These are phyloP conservation scores for Drosophila subquinaria DNA, from an alignment of 2,888 invertebrate species.

Conservation along the genomic window DNA sequence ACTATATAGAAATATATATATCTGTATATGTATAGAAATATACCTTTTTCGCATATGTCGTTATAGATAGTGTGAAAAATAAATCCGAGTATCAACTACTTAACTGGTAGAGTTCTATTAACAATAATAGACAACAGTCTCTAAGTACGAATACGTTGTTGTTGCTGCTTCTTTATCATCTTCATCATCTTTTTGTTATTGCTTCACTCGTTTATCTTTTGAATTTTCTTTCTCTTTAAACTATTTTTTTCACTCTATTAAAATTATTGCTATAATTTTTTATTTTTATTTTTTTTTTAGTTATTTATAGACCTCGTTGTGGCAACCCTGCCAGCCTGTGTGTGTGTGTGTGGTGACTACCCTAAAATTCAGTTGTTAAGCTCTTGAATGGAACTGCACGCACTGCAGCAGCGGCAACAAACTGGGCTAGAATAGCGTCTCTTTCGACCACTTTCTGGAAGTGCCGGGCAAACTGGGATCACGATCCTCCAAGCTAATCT, in stretches of 20 bases:
- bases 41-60: conserved; percentile 35
- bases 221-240: background rate
- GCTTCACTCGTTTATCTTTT: conserved; percentile 9
- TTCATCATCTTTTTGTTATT: conserved; percentile 17
- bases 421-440: conserved; percentile 91
- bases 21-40: conserved; percentile 45
- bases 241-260: background rate
- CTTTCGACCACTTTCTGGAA: conserved; percentile 89
- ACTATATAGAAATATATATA: conserved; percentile 53
- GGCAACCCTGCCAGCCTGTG: conserved; percentile 21
- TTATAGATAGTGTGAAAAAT: conserved; percentile 71
- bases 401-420: conserved; percentile 55
- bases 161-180: conserved; percentile 39
- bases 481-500: conserved; percentile 65
- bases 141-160: conserved; percentile 82
- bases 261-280: background rate
- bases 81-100: conserved; percentile 81
- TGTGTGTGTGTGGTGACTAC: conserved; percentile 37
- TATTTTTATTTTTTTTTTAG: background rate
- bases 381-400: conserved; percentile 67
- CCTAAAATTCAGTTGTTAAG: conserved; percentile 74
- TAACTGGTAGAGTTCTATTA: conserved; percentile 78
- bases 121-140: conserved; percentile 82
- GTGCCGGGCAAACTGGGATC: conserved; percentile 85
- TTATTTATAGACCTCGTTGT: background rate